phyloP scores from a whole-genome alignment of 2,113 vertebrate species.

The Dendrocopos noguchii region DNA sequence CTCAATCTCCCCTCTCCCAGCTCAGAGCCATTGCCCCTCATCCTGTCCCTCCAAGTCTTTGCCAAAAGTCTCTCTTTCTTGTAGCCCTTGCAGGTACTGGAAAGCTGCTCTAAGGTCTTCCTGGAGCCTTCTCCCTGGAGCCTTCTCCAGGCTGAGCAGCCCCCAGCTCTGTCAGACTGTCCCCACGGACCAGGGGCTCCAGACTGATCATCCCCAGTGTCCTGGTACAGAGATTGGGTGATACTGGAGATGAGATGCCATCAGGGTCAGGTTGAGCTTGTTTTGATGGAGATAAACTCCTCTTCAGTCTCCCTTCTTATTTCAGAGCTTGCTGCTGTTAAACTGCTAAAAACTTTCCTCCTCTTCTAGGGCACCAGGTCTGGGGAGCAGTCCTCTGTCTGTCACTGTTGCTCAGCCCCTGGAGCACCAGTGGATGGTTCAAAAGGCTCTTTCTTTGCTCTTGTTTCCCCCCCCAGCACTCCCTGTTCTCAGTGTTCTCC shows the following conservation, averaged over 20 bases:
- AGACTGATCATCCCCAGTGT: no score
- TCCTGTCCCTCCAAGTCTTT: no score
- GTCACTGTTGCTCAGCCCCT: not conserved
- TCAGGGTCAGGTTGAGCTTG: not conserved
- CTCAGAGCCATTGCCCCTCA: no score
- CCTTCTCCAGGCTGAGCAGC: no score
- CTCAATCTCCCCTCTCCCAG: no score
- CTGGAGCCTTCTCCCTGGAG: no score
- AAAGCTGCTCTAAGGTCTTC: no score
- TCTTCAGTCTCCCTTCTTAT: not conserved
- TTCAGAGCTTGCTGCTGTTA: not conserved
- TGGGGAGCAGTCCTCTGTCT: not conserved
- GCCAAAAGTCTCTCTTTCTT: no score
- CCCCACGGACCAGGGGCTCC: no score
- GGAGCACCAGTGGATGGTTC: not conserved
- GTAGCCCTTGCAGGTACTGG: no score
- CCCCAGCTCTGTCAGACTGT: no score
- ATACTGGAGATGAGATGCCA: rapidly evolving
- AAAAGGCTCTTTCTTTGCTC: not conserved
- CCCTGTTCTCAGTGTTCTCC: constrained; percentile 73
- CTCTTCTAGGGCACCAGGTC: not conserved
- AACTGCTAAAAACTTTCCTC: not conserved
- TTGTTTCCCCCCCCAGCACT: constrained; percentile 48
- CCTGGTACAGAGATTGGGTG: not conserved
- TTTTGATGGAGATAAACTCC: not conserved